Evolutionary conservation across 64 coral and sea anemone genomes (phyloP).

Genomic region (Montipora foliosa): DNA sequence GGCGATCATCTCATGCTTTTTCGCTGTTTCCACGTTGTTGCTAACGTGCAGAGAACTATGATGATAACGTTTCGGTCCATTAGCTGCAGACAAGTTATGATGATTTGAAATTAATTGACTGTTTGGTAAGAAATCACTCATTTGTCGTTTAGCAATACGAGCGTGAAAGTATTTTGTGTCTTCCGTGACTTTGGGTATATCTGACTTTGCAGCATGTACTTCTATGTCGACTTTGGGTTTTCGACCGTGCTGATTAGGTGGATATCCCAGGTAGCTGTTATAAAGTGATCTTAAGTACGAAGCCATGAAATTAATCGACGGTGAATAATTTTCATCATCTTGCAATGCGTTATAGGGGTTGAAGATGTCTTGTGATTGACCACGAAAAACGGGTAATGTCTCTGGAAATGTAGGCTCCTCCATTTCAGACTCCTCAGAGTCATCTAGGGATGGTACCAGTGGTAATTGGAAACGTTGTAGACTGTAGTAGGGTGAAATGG

Average conservation of each 20-base stretch:
- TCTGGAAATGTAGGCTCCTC: background rate
- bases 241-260: constrained; percentile 35
- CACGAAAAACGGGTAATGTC: background rate
- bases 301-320: background rate
- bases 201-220: constrained; percentile 91
- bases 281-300: constrained; percentile 66
- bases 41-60: constrained; percentile 48
- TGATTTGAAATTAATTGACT: constrained; percentile 39
- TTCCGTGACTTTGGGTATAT: constrained; percentile 67
- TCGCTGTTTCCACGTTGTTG: constrained; percentile 65
- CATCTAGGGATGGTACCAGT: background rate
- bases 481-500: background rate
- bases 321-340: constrained; percentile 4
- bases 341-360: background rate
- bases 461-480: background rate
- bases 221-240: constrained; percentile 87
- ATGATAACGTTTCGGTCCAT: background rate
- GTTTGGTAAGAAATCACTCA: constrained; percentile 58
- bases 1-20: constrained; percentile 35
- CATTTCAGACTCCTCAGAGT: background rate
- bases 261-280: constrained; percentile 58
- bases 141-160: constrained; percentile 70
- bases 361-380: background rate
- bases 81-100: constrained; percentile 27
- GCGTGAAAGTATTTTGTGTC: constrained; percentile 5